These are phyloP conservation scores for Cataglyphis livida DNA, from an alignment of 2,888 invertebrate species.

Conservation along the genomic window DNA sequence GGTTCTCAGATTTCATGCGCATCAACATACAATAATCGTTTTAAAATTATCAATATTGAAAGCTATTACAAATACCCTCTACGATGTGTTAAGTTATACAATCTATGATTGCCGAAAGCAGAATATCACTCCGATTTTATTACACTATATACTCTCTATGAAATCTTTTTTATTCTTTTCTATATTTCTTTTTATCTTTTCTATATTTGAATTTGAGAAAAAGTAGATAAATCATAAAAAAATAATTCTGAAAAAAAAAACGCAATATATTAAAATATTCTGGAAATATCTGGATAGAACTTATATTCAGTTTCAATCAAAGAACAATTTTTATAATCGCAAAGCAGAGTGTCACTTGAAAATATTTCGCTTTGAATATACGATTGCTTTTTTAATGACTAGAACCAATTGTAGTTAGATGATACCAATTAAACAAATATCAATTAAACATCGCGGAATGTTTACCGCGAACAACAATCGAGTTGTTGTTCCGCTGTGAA, in stretches of 20 bases:
- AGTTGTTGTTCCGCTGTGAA: conserved; percentile 15
- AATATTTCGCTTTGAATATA: not conserved
- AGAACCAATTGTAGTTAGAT: not conserved
- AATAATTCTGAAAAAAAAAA: not conserved
- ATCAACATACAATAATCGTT: not conserved
- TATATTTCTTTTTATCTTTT: no score
- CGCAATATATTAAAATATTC: not conserved
- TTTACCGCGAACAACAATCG: conserved; percentile 30
- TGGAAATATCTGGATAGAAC: not conserved
- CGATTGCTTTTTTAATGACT: not conserved
- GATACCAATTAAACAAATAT: not conserved
- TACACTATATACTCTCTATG: not conserved
- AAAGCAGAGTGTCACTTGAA: not conserved
- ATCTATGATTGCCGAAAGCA: not conserved
- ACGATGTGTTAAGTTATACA: not conserved
- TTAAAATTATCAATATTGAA: conserved; percentile 5
- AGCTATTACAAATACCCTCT: not conserved
- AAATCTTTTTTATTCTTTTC: not conserved
- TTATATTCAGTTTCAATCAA: not conserved
- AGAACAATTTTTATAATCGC: not conserved
- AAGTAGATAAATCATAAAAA: not conserved
- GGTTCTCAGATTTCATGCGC: not conserved
- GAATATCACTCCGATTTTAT: not conserved
- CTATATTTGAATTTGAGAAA: not conserved
- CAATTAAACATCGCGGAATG: conserved; percentile 23